A percentile compares a stretch with the other conserved stretches of the same genome.
These are phyloP conservation scores for Notolabrus celidotus DNA, from an alignment of 2,797 vertebrate genomes.

Conservation along the genomic window DNA sequence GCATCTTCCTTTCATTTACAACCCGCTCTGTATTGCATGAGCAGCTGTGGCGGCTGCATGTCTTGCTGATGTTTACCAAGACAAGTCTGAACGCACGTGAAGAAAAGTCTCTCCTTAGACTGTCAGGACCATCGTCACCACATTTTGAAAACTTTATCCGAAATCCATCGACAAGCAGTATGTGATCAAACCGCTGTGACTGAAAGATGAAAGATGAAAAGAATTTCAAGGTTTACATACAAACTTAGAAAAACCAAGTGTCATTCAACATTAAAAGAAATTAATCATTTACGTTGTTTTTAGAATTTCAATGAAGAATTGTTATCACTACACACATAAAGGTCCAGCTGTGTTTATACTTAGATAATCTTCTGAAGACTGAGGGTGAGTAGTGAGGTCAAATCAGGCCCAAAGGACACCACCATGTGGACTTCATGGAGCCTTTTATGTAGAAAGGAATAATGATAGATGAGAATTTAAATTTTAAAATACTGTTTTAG, in stretches of 20 bases:
- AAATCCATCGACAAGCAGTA: background rate
- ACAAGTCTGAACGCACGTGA: conserved; percentile 2
- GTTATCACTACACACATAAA: background rate
- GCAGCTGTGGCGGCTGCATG: conserved; percentile 18
- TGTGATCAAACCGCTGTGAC: background rate
- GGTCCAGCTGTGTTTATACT: conserved; percentile 16
- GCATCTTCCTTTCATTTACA: conserved; percentile 14
- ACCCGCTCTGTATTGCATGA: conserved; percentile 27
- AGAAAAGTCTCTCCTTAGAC: conserved; percentile 1
- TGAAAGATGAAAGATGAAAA: background rate
- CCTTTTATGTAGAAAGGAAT: background rate
- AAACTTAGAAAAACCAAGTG: conserved; percentile 9
- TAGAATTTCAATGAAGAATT: background rate
- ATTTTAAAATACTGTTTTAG: background rate
- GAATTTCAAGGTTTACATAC: conserved; percentile 3
- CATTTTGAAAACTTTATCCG: too few relatives aligned
- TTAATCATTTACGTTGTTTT: background rate
- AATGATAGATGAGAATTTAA: background rate
- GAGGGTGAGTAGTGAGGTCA: background rate
- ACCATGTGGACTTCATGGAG: background rate
- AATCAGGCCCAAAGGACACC: conserved; percentile 15
- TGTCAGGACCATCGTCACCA: background rate
- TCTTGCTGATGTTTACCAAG: conserved; percentile 3
- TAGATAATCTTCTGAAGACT: conserved; percentile 2
- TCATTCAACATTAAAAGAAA: background rate